These are phyloP conservation scores for Cyclargus thomasi DNA, from an alignment of 1,140 invertebrate species.

Conservation along the genomic window DNA sequence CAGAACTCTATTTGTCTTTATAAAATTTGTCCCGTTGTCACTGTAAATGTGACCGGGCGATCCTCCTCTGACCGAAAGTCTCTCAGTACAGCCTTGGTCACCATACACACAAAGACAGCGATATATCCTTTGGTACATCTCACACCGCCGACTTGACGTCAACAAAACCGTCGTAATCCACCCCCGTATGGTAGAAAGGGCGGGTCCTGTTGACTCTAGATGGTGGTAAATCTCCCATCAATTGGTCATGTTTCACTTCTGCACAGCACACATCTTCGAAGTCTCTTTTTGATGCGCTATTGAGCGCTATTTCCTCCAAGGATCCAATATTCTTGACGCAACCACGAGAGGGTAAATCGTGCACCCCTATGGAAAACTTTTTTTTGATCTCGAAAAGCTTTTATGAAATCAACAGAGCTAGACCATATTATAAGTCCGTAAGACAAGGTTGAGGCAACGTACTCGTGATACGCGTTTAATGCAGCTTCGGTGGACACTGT, in stretches of 20 bases:
- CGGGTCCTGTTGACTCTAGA: constrained; percentile 30
- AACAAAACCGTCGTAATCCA: constrained; percentile 60
- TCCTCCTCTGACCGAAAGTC: not conserved
- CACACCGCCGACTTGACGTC: constrained; percentile 38
- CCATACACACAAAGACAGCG: constrained; percentile 59
- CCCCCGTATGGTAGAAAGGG: constrained; percentile 48
- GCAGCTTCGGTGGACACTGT: too few relatives aligned
- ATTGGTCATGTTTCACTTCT: constrained; percentile 22
- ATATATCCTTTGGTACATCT: constrained; percentile 52
- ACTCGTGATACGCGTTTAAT: too few relatives aligned
- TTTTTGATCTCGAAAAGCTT: too few relatives aligned
- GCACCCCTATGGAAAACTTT: too few relatives aligned
- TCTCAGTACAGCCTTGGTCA: constrained; percentile 45
- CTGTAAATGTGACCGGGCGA: not conserved
- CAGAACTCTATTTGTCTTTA: not conserved
- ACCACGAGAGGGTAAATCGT: too few relatives aligned
- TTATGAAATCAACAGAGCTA: too few relatives aligned
- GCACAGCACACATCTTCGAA: constrained; percentile 30
- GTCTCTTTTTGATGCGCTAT: constrained; percentile 27
- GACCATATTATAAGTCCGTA: too few relatives aligned
- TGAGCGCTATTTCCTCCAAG: constrained; percentile 25
- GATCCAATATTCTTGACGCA: constrained; percentile 46
- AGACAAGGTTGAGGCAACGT: too few relatives aligned
- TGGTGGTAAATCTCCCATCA: constrained; percentile 51
- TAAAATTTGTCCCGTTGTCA: constrained; percentile 8